Conservation (phyloP, 2,113 vertebrate genomes). For the Eulacestoma nigropectus region DNA sequence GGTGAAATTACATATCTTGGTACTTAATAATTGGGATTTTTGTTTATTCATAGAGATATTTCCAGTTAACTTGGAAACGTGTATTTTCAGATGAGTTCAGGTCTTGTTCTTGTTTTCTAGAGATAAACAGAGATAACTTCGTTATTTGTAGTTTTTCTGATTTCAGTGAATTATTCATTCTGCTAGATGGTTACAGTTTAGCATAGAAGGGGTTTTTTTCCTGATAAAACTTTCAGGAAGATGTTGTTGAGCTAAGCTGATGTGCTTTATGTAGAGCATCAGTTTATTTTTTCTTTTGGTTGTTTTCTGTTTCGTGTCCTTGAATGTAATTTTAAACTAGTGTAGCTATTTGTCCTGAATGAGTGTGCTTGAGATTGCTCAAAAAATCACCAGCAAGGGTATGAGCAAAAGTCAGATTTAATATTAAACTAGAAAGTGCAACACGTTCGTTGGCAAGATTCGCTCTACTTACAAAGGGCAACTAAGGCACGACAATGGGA, state of each 20-base stretch:
- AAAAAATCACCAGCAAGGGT: not conserved
- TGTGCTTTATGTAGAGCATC: not conserved
- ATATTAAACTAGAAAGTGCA: not conserved
- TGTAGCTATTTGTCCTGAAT: not conserved
- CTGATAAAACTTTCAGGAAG: not conserved
- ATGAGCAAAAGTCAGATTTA: not conserved
- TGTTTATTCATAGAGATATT: not conserved
- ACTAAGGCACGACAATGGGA: not conserved
- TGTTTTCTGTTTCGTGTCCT: not conserved
- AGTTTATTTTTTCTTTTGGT: not conserved
- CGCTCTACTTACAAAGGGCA: not conserved
- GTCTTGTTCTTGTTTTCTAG: not conserved
- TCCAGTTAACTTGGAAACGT: not conserved
- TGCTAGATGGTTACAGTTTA: not conserved
- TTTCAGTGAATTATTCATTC: not conserved
- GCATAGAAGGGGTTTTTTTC: not conserved
- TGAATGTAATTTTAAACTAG: not conserved
- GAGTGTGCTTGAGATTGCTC: not conserved
- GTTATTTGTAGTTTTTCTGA: not conserved
- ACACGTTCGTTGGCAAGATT: not conserved
- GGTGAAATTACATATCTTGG: rapidly evolving
- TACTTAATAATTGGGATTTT: not conserved
- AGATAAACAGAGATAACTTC: not conserved
- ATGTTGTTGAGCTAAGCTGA: not conserved
- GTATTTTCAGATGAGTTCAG: not conserved